Base-by-base conservation (phyloP, 2,113 vertebrate species). In the Arenaria interpres region DNA sequence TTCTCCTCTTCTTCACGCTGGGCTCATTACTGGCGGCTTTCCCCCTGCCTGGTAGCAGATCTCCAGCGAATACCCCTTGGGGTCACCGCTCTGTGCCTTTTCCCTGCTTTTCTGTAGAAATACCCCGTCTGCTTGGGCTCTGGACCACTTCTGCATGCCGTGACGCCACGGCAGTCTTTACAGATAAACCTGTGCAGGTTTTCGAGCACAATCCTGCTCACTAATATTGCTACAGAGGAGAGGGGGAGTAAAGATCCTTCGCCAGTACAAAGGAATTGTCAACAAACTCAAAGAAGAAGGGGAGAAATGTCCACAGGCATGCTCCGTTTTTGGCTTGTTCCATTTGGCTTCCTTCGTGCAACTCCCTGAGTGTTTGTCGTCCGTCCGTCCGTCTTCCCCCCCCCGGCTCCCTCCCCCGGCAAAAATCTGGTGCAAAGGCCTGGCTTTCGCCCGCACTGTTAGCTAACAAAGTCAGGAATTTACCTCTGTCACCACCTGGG, bases 401-500 rank as follows among this genome's bases (percentile, higher is more conserved):
- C 48, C 48, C 48, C 22, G 10, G 21, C 10, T 12, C 22, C 22
- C 19, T 54, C 53, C 5, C 37, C 59, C 51, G 74, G 57, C 75
- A 93, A 48, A 90, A 74, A 75, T n/a, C 7, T 33, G 14, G 41
- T 64, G 75, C 15, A 59, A 71, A 88, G 50, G 33, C 82, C 63
- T 81, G 82, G 32, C n/a, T 90, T 41, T 54, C 51, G 35, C 46
- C 76, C 81, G 60, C 25, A 5, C 79, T 84, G 32, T 78, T 89
- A 88, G 81, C 64, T 90, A 78, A 50, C 3, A 2, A 84, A 74
- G 76, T 35, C 90, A 94, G 79, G 88, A 93, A 84, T 96, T 90
- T 81, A 93, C 85, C 83, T 95, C 83, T 96, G 89, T 95, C 94
- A 93, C 89, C 72, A 95, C 86, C 83, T 84, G 86, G 92, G 76